These are phyloP conservation scores for Zaprionus tsacasi DNA, from an alignment of 1,140 invertebrate species.

Conservation along the genomic window DNA sequence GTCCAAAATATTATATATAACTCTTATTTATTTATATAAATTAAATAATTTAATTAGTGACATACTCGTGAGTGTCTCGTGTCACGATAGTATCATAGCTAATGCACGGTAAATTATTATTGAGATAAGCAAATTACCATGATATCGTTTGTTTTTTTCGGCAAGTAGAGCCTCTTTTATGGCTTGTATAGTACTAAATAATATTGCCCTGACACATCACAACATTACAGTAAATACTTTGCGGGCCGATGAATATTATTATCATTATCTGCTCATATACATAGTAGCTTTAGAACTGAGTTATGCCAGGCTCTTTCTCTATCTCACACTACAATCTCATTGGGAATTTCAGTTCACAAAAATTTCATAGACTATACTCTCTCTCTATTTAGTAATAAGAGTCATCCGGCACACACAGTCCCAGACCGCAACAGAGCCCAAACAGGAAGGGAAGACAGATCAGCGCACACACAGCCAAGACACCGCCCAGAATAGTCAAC, in stretches of 20 bases:
- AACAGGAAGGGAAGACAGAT: background rate
- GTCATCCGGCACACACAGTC: background rate
- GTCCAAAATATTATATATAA: background rate
- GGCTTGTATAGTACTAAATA: background rate
- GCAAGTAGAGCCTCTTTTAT: background rate
- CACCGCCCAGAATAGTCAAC: background rate
- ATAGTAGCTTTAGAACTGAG: no score
- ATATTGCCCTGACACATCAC: background rate
- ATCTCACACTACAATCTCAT: no score
- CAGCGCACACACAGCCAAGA: background rate
- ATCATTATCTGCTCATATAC: no score
- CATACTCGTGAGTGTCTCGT: background rate
- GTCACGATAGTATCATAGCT: conserved; percentile 9
- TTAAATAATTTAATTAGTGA: background rate
- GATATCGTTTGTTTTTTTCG: conserved; percentile 1
- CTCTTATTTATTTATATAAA: background rate
- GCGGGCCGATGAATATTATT: background rate
- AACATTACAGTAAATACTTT: background rate
- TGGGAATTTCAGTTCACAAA: background rate
- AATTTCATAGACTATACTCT: no score
- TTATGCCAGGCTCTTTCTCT: no score
- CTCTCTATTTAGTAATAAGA: background rate
- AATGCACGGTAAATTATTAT: conserved; percentile 3
- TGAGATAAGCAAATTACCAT: conserved; percentile 17
- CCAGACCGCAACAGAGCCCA: background rate